Base-by-base conservation (phyloP, 2,888 invertebrate genomes). In the Laothoe populi region DNA sequence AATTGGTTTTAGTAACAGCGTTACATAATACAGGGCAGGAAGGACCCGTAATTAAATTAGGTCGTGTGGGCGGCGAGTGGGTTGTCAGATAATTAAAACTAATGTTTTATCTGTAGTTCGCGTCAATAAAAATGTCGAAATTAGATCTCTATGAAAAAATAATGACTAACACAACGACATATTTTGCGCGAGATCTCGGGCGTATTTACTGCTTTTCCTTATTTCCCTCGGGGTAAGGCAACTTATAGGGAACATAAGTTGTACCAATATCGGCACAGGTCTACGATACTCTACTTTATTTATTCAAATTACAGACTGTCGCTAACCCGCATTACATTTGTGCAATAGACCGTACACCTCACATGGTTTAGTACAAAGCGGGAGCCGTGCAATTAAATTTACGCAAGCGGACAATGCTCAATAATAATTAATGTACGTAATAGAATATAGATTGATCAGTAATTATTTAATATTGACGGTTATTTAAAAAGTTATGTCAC, bases 201-300 rank as follows among this genome's bases (percentile, higher is more conserved):
- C 84, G 85, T 83, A 84, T 87, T 87, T 84, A 83, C 82, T 82
- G 84, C 86, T 86, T 87, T 84, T 76, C 82, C 87, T 89, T 92
- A 92, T 92, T 92, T 92, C 92, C 92, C 92, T 68, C 11, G 92
- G 86, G 92, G 86, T 86, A 81, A 84, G 81, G 87, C 87, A 87
- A 89, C 84, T 88, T 88, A 87, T 83, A 85, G 83, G 79, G 84
- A 83, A 86, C 87, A 88, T 88, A 88, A 88, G 88, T 89, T 86
- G 79, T 81, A 76, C 82, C 79, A 81, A 86, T 85, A 86, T 82
- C 72, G 77, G 66, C 66, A 66, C 66, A 74, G 70, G 77, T 74
- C 65, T 66, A 64, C 65, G 66, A 68, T 71, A 69, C 68, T 66
- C 59, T 66, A 67, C 40, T 59, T 63, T 63, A 63, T 57, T 63